Conservation (phyloP, 1,140 invertebrate species). For the Spodoptera frugiperda region DNA sequence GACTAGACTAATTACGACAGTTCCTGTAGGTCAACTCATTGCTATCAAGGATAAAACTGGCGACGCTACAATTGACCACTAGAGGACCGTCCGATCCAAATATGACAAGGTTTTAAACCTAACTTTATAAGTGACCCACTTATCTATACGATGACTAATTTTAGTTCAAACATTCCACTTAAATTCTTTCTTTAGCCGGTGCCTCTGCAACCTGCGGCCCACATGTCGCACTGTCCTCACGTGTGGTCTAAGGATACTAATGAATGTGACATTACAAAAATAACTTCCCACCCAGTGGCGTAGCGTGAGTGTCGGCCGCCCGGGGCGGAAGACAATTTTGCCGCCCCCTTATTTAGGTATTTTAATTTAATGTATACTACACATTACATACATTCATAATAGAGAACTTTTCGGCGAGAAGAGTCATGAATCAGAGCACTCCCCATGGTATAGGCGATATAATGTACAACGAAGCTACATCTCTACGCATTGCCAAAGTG, state of each 20-base stretch:
- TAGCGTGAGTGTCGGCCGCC: no score
- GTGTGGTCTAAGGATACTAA: conserved; percentile 25
- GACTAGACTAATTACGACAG: conserved; percentile 72
- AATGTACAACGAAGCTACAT: no score
- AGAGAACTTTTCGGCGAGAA: no score
- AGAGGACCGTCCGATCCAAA: neutral
- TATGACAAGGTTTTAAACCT: neutral
- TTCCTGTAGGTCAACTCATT: conserved; percentile 73
- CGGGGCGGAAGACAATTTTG: no score
- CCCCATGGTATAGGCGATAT: no score
- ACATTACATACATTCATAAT: no score
- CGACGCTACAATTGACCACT: conserved; percentile 13
- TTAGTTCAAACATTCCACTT: neutral
- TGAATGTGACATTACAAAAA: neutral
- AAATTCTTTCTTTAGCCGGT: neutral
- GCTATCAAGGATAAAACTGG: conserved; percentile 63
- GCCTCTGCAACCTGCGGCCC: neutral
- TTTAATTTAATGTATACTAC: no score
- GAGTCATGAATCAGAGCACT: no score
- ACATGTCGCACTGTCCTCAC: conserved; percentile 19
- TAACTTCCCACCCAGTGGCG: neutral
- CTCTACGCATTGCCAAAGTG: no score
- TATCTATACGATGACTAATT: neutral
- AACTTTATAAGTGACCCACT: neutral
- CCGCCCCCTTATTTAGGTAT: no score